A percentile compares a stretch with the other conserved stretches of the same genome.
Evolutionary conservation across 2,797 vertebrate species (phyloP).

Genomic region (Coendou prehensilis): DNA sequence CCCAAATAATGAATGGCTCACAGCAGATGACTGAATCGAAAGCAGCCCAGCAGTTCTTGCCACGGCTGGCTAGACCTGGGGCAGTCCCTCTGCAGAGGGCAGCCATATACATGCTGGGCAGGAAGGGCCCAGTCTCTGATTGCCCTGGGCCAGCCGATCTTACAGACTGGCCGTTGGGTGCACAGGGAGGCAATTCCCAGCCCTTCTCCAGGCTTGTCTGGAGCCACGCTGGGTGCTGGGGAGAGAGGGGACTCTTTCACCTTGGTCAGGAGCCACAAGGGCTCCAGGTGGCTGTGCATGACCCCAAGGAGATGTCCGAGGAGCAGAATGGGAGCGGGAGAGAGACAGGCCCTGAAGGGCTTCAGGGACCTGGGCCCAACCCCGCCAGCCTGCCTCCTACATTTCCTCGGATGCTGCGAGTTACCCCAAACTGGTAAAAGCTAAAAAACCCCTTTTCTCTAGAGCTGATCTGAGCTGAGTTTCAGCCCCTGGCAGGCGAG

Average conservation of each 20-base stretch:
- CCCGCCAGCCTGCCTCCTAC: neutral
- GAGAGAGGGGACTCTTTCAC: neutral
- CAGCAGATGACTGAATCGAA: neutral
- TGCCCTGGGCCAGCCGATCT: neutral
- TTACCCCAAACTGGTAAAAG: neutral
- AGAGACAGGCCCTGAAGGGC: neutral
- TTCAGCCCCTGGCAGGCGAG: neutral
- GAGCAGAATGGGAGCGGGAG: neutral
- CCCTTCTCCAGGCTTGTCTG: neutral
- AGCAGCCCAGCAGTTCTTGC: neutral
- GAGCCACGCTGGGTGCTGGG: neutral
- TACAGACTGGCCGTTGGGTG: neutral
- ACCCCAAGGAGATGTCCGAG: neutral
- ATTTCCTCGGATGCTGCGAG: neutral
- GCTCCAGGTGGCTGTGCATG: neutral
- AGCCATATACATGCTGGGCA: neutral
- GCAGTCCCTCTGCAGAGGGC: neutral
- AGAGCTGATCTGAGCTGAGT: neutral
- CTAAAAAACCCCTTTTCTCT: neutral
- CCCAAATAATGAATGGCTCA: neutral
- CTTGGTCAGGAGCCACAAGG: neutral
- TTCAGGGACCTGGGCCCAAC: neutral
- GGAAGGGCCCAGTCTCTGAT: neutral
- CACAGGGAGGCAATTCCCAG: neutral
- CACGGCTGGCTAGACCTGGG: neutral